Percentiles rank a stretch among this genome's conserved stretches.
Evolutionary conservation across 2,113 vertebrate genomes (phyloP).

Genomic region (Scomber scombrus): DNA sequence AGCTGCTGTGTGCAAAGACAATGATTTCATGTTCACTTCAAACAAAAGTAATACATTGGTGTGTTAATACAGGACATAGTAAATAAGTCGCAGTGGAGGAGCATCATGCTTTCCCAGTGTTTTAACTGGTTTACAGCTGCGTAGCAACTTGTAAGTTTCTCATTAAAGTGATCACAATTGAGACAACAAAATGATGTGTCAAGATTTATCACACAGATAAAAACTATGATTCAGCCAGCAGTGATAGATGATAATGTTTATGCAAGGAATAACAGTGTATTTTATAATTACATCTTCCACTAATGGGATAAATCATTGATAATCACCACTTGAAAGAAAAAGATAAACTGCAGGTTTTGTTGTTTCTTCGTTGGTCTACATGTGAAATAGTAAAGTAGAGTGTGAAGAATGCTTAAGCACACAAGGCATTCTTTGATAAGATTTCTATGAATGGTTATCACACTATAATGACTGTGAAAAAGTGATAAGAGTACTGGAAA

Average conservation of each 20-base stretch:
- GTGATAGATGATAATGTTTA: too few relatives aligned
- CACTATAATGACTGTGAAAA: neutral
- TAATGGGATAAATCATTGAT: neutral
- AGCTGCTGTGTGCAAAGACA: neutral
- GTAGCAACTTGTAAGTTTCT: too few relatives aligned
- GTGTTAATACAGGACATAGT: neutral
- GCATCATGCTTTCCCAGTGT: neutral
- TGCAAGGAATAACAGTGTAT: neutral
- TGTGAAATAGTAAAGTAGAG: neutral
- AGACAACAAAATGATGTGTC: neutral
- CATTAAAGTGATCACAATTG: too few relatives aligned
- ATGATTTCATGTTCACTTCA: neutral
- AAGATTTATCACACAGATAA: neutral
- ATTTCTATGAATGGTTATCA: neutral
- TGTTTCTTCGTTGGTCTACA: neutral
- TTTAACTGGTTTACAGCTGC: neutral
- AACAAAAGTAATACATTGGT: neutral
- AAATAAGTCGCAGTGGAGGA: neutral
- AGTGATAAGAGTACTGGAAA: conserved; percentile 10
- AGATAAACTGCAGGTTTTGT: neutral
- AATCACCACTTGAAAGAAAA: neutral
- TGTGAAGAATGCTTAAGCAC: neutral
- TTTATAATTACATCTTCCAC: neutral
- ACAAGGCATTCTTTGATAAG: neutral
- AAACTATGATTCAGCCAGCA: neutral